Percentiles rank a stretch among this genome's conserved stretches.
Conservation (phyloP, 2,888 invertebrate species). For the Acheta domesticus region DNA sequence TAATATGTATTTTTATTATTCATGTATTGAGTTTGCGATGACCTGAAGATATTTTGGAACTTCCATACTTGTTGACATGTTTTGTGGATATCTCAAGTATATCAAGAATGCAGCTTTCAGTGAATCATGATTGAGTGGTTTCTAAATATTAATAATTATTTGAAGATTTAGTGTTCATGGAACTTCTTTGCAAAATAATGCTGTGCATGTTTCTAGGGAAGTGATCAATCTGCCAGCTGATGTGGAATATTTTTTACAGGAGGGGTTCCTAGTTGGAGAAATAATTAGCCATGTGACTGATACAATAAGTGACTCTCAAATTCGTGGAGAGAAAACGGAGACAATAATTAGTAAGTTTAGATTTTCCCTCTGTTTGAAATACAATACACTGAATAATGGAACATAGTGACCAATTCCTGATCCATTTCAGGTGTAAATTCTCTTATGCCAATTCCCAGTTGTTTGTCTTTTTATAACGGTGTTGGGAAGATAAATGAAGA, state of each 20-base stretch:
- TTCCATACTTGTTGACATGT: no score
- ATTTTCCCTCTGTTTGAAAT: not conserved
- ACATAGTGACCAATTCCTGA: not conserved
- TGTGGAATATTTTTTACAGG: constrained; percentile 45
- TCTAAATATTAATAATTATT: constrained; percentile 18
- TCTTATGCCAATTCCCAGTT: constrained; percentile 57
- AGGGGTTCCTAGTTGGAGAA: constrained; percentile 65
- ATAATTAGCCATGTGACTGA: constrained; percentile 60
- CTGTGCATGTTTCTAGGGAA: no score
- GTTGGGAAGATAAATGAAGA: constrained; percentile 57
- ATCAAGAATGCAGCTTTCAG: no score
- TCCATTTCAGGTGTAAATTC: constrained; percentile 52
- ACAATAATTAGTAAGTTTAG: constrained; percentile 54
- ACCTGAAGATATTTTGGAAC: no score
- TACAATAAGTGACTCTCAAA: constrained; percentile 66
- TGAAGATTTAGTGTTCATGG: constrained; percentile 19
- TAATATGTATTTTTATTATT: not conserved
- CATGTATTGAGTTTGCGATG: no score
- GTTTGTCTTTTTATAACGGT: constrained; percentile 57
- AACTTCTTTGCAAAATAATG: constrained; percentile 3
- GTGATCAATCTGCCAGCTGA: not conserved
- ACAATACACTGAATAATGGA: not conserved
- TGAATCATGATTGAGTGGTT: constrained; percentile 12
- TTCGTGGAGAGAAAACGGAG: constrained; percentile 58
- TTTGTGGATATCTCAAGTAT: no score